phyloP scores from a whole-genome alignment of 2,888 invertebrate genomes.

The Andrena minutula region DNA sequence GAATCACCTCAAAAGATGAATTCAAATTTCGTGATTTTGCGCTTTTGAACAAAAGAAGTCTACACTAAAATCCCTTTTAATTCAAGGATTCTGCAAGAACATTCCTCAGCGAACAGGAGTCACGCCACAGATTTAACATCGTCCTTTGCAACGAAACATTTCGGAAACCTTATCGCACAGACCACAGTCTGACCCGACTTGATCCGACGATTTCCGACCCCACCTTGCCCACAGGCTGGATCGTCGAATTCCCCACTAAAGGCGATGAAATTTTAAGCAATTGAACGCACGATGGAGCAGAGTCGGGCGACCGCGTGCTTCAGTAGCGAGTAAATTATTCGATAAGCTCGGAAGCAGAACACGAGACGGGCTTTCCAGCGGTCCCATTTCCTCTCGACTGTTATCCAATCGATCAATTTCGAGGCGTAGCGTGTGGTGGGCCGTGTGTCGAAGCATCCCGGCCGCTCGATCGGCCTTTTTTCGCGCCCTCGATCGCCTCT shows the following conservation, averaged over 20 bases:
- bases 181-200: too few relatives aligned
- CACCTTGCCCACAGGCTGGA: background rate
- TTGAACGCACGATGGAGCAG: background rate
- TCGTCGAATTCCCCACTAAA: background rate
- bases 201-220: background rate
- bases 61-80: too few relatives aligned
- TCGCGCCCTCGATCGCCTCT: slow-evolving; percentile 32
- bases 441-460: background rate
- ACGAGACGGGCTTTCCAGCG: background rate
- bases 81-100: too few relatives aligned
- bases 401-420: slow-evolving; percentile 26
- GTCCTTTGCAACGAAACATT: too few relatives aligned
- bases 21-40: too few relatives aligned
- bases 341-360: slow-evolving; percentile 1
- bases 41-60: too few relatives aligned
- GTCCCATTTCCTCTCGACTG: slow-evolving; percentile 13
- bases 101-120: too few relatives aligned
- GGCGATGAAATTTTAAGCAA: background rate
- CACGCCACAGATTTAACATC: too few relatives aligned
- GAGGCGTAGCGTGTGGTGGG: background rate
- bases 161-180: too few relatives aligned
- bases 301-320: background rate
- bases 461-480: slow-evolving; percentile 29
- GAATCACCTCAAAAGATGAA: too few relatives aligned
- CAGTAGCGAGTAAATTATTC: background rate